phyloP scores from a whole-genome alignment of 1,140 invertebrate genomes.

The Pseudobourletiella spinata region DNA sequence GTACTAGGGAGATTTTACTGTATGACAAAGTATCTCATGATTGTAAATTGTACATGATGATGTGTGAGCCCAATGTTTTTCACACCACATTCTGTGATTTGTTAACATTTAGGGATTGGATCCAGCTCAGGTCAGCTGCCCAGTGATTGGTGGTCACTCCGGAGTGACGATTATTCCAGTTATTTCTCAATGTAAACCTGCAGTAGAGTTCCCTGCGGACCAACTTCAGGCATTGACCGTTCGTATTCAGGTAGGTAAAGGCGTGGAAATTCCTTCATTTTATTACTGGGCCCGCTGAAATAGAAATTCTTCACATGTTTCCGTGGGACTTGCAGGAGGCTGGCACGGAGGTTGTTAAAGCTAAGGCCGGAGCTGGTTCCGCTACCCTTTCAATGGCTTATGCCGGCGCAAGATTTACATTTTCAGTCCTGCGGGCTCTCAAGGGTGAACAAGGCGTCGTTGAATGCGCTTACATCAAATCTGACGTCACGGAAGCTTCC shows the following conservation, averaged over 20 bases:
- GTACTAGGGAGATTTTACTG: too few relatives aligned
- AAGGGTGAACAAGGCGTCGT: slow-evolving; percentile 80
- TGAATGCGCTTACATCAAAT: slow-evolving; percentile 89
- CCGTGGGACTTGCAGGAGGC: slow-evolving; percentile 47
- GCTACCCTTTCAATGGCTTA: slow-evolving; percentile 59
- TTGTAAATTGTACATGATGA: too few relatives aligned
- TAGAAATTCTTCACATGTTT: too few relatives aligned
- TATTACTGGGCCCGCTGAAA: too few relatives aligned
- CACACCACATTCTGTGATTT: too few relatives aligned
- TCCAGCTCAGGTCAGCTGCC: slow-evolving; percentile 59
- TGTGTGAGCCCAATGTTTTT: too few relatives aligned
- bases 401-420: slow-evolving; percentile 65
- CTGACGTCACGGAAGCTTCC: slow-evolving; percentile 74
- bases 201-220: slow-evolving; percentile 48
- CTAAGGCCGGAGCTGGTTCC: slow-evolving; percentile 48
- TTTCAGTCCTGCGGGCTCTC: slow-evolving; percentile 68
- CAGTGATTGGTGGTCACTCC: slow-evolving; percentile 73
- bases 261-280: too few relatives aligned
- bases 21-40: too few relatives aligned
- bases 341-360: slow-evolving; percentile 56
- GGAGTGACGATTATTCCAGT: slow-evolving; percentile 57
- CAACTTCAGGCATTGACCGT: slow-evolving; percentile 44
- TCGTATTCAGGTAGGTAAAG: slow-evolving; percentile 40
- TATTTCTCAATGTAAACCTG: slow-evolving; percentile 58
- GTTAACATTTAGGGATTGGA: slow-evolving; percentile 22